phyloP scores from a whole-genome alignment of 2,888 invertebrate species.

The Creontiades dilutus region DNA sequence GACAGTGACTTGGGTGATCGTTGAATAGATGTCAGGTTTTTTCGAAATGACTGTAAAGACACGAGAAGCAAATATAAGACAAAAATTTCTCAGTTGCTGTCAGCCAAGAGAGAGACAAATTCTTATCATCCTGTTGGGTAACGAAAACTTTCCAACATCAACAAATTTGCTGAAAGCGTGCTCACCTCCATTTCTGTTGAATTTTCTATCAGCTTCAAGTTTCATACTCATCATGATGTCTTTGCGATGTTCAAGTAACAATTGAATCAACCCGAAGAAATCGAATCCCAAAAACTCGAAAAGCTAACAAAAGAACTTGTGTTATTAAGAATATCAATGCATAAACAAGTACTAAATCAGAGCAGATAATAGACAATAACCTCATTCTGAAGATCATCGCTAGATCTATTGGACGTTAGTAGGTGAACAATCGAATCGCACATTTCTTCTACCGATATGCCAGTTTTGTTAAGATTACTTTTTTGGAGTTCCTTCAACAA shows the following conservation, averaged over 20 bases:
- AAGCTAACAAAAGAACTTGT: conserved; percentile 79
- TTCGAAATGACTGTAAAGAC: conserved; percentile 41
- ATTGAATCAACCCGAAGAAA: conserved; percentile 86
- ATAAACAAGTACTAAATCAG: not conserved
- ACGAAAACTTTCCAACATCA: too few relatives aligned
- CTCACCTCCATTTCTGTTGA: conserved; percentile 71
- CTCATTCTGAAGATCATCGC: conserved; percentile 88
- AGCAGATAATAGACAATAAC: conserved; percentile 75
- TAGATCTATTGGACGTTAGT: conserved; percentile 82
- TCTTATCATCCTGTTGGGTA: too few relatives aligned
- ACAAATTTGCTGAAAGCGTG: not conserved
- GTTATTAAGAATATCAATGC: not conserved
- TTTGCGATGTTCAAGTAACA: conserved; percentile 83
- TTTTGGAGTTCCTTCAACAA: conserved; percentile 81
- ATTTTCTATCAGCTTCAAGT: conserved; percentile 77
- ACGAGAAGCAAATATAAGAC: not conserved
- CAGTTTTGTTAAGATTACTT: conserved; percentile 78
- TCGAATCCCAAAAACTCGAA: conserved; percentile 95
- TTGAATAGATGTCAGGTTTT: conserved; percentile 66
- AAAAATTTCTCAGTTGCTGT: too few relatives aligned
- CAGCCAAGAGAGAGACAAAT: too few relatives aligned
- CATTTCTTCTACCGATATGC: conserved; percentile 82
- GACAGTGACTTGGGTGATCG: conserved; percentile 85
- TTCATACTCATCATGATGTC: conserved; percentile 79
- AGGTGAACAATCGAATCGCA: conserved; percentile 82